Evolutionary conservation across 2,888 invertebrate species (phyloP).

Genomic region (Elysia crispata): DNA sequence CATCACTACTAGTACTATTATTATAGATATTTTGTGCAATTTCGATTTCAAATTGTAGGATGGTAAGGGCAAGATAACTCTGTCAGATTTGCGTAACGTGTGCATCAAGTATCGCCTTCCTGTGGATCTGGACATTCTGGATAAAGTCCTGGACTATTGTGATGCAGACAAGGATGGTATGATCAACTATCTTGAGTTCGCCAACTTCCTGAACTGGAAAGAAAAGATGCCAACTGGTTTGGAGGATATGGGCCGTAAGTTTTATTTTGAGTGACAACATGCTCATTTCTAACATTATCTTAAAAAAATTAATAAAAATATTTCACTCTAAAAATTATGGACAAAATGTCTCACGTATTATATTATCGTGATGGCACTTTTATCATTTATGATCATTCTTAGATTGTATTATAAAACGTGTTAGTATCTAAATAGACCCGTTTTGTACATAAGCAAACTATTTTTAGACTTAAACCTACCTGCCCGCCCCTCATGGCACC

Average conservation of each 20-base stretch:
- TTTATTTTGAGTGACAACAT: not conserved
- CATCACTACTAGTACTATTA: too few relatives aligned
- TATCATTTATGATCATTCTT: too few relatives aligned
- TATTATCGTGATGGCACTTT: too few relatives aligned
- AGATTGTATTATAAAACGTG: too few relatives aligned
- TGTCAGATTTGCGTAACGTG: constrained; percentile 69
- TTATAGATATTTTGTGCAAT: not conserved
- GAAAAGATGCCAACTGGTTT: constrained; percentile 74
- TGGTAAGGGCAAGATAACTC: constrained; percentile 70
- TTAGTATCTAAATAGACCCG: too few relatives aligned
- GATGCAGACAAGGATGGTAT: constrained; percentile 72
- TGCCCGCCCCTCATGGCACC: too few relatives aligned
- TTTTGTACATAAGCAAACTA: too few relatives aligned
- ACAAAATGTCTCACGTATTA: too few relatives aligned
- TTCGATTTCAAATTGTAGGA: constrained; percentile 56
- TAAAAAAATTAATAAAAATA: too few relatives aligned
- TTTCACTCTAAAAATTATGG: too few relatives aligned
- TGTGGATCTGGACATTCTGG: constrained; percentile 72
- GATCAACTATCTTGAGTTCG: constrained; percentile 75
- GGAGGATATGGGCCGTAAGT: constrained; percentile 49
- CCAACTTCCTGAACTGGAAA: constrained; percentile 77
- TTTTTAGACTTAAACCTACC: too few relatives aligned
- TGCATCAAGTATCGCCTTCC: constrained; percentile 74
- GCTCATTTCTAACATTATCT: too few relatives aligned
- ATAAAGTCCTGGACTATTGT: constrained; percentile 74